Evolutionary conservation across 2,888 invertebrate genomes (phyloP).

Genomic region (Cordylochernes scorpioides): DNA sequence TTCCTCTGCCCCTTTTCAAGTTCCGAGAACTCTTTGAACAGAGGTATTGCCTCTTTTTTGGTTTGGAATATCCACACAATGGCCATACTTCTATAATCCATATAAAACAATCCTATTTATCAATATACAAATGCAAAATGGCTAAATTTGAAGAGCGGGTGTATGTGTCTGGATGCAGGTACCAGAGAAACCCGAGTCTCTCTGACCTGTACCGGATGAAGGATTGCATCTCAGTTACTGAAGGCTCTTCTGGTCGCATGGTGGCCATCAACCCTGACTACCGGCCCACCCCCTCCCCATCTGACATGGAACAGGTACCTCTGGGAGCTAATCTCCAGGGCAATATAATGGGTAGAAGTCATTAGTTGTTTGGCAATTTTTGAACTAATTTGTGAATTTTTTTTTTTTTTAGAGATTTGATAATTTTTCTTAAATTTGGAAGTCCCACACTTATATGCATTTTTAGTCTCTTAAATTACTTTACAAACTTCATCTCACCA

Average conservation of each 20-base stretch:
- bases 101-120: too few relatives aligned
- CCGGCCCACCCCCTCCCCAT: slow-evolving; percentile 30
- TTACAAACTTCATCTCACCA: too few relatives aligned
- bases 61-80: slow-evolving; percentile 32
- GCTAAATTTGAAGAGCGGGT: background rate
- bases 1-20: slow-evolving; percentile 46
- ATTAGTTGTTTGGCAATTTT: slow-evolving; percentile 1
- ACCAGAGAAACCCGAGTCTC: slow-evolving; percentile 34
- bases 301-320: slow-evolving; percentile 14
- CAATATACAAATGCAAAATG: too few relatives aligned
- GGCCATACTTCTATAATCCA: slow-evolving; percentile 26
- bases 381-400: slow-evolving; percentile 1
- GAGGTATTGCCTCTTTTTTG: slow-evolving; percentile 23
- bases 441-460: too few relatives aligned
- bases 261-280: slow-evolving; percentile 37
- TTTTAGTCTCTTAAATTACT: too few relatives aligned
- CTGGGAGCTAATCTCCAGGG: too few relatives aligned
- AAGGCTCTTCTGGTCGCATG: slow-evolving; percentile 35
- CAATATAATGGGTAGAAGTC: too few relatives aligned
- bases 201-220: slow-evolving; percentile 31
- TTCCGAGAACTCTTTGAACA: slow-evolving; percentile 56
- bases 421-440: slow-evolving; percentile 1
- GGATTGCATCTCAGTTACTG: slow-evolving; percentile 47
- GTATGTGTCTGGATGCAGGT: slow-evolving; percentile 15
- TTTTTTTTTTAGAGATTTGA: too few relatives aligned